Conservation (phyloP, 2,113 vertebrate genomes). For the Manacus vitellinus region DNA sequence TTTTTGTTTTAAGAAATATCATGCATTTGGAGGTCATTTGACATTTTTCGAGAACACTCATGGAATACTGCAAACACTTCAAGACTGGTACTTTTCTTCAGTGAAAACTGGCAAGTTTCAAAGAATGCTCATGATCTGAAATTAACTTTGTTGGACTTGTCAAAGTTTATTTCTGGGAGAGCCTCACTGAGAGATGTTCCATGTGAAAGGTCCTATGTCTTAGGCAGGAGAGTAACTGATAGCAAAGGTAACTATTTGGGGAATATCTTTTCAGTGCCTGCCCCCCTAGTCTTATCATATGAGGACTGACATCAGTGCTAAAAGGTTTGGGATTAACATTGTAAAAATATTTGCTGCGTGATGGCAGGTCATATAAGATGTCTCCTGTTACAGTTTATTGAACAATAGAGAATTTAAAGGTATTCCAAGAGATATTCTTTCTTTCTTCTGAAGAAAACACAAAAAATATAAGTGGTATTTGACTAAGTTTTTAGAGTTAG, state of each 20-base stretch:
- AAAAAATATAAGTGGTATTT: not conserved
- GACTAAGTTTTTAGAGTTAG: not conserved
- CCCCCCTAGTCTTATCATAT: not conserved
- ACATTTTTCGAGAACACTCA: not conserved
- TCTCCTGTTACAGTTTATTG: not conserved
- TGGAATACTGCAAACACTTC: not conserved
- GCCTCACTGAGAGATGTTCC: not conserved
- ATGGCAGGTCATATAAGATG: not conserved
- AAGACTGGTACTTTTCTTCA: not conserved
- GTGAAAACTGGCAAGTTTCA: not conserved
- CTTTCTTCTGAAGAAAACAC: not conserved
- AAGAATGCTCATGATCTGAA: not conserved
- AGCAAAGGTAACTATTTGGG: not conserved
- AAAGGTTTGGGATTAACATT: not conserved
- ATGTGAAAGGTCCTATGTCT: rapidly evolving
- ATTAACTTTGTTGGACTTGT: not conserved
- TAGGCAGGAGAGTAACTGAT: not conserved
- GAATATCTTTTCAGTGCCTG: not conserved
- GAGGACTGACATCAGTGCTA: not conserved
- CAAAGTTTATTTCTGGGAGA: not conserved
- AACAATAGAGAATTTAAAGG: not conserved
- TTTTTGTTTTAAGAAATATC: not conserved
- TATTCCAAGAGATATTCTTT: not conserved
- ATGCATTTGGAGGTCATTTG: not conserved
- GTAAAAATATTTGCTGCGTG: not conserved